Conservation (phyloP, 92 coral and sea anemone genomes). For the Porites lobata region DNA sequence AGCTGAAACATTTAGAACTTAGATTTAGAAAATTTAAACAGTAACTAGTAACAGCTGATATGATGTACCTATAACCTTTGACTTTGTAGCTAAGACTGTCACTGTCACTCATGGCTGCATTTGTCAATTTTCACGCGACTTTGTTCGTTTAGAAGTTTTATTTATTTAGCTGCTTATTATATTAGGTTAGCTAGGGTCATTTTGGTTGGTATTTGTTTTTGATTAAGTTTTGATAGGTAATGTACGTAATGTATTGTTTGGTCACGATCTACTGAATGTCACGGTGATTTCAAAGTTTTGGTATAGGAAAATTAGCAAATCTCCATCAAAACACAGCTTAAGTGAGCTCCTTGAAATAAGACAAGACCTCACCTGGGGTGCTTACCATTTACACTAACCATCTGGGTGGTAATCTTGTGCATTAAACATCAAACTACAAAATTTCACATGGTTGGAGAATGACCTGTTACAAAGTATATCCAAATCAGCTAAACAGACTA, state of each 20-base stretch:
- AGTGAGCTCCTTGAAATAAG: background rate
- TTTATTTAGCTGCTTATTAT: background rate
- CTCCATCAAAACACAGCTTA: no score
- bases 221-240: background rate
- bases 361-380: no score
- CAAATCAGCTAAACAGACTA: no score
- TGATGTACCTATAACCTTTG: background rate
- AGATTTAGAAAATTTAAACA: background rate
- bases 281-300: no score
- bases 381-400: no score
- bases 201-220: background rate
- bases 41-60: background rate
- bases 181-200: background rate
- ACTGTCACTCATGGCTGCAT: background rate
- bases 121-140: background rate
- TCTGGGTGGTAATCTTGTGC: no score
- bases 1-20: background rate
- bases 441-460: no score
- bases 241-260: background rate
- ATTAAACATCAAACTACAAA: no score
- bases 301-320: no score
- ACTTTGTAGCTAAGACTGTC: background rate
- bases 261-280: no score
- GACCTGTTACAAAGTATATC: no score
- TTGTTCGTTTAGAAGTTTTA: background rate